Conservation (phyloP, 2,797 vertebrate genomes). For the Dicrostonyx torquatus region DNA sequence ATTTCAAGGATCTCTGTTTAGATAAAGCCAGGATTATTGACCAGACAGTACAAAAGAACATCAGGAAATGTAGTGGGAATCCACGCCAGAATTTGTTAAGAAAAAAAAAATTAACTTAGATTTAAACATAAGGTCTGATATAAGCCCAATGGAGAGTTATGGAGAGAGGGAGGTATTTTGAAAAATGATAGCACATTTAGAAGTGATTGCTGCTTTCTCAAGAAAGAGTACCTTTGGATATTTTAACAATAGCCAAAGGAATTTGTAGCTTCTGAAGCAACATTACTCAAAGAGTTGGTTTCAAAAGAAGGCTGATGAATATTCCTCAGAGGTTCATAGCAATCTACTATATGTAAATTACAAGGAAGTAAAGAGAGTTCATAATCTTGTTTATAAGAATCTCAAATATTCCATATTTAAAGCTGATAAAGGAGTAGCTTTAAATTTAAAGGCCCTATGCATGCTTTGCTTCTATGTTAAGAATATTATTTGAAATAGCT, state of each 20-base stretch:
- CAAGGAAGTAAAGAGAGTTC: neutral
- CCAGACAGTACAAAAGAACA: neutral
- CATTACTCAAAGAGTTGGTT: neutral
- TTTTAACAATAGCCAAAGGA: neutral
- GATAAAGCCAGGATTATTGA: neutral
- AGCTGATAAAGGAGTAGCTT: neutral
- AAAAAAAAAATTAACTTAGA: neutral
- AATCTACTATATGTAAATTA: neutral
- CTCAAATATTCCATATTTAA: neutral
- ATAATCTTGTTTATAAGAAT: neutral
- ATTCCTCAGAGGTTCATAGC: accelerated
- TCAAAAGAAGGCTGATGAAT: neutral
- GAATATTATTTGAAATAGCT: neutral
- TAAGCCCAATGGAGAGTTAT: no score
- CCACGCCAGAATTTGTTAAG: neutral
- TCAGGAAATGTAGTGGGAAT: neutral
- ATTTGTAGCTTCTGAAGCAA: neutral
- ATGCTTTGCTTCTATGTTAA: neutral
- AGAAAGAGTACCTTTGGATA: neutral
- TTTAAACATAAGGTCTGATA: neutral
- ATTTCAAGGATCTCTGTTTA: neutral
- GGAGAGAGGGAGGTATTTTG: neutral
- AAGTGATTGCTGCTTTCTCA: neutral
- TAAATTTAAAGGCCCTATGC: no score
- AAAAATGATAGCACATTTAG: neutral